Conservation (phyloP, 2,888 invertebrate genomes). For the Megamerina dolium region DNA sequence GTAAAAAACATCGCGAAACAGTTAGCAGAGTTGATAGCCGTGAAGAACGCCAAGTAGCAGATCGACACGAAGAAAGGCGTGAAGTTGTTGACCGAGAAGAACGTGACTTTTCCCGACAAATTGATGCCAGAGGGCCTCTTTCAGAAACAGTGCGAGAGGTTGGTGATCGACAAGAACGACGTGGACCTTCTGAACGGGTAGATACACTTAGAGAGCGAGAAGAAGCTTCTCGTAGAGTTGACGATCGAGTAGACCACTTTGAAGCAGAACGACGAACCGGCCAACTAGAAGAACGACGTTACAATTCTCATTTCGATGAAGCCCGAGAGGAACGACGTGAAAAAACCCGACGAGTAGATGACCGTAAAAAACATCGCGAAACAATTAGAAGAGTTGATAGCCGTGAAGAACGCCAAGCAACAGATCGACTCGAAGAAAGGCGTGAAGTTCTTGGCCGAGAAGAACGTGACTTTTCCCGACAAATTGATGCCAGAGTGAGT, state of each 20-base stretch:
- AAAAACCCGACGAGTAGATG: neutral
- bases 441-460: too few species aligned
- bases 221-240: conserved; percentile 1
- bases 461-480: too few species aligned
- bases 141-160: too few species aligned
- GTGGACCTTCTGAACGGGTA: neutral
- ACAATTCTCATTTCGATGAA: neutral
- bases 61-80: neutral
- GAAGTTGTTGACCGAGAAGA: conserved; percentile 1
- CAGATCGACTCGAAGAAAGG: too few species aligned
- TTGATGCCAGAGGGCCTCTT: too few species aligned
- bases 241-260: neutral
- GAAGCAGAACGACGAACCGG: conserved; percentile 1
- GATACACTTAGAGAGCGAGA: neutral
- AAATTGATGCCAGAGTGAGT: neutral
- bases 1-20: neutral
- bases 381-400: neutral
- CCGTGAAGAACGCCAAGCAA: conserved; percentile 4
- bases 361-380: neutral
- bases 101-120: neutral
- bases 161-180: conserved; percentile 3
- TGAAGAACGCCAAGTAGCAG: neutral
- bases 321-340: conserved; percentile 1
- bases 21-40: neutral
- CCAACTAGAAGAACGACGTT: conserved; percentile 2